Conservation (phyloP, 2,888 invertebrate species). For the Spodoptera littoralis region DNA sequence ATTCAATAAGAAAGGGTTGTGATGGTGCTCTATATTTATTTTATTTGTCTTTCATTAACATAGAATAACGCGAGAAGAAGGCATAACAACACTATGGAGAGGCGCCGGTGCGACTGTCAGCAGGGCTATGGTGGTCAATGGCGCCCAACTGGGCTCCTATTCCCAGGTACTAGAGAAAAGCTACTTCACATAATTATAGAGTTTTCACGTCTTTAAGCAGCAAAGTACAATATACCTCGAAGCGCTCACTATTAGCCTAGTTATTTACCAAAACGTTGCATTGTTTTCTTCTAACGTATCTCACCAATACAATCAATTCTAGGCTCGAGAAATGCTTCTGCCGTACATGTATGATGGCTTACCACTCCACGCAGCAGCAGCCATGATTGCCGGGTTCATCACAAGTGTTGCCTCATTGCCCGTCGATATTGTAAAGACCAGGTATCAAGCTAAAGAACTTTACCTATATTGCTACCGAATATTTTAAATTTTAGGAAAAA, state of each 20-base stretch:
- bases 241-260: no score
- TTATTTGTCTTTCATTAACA: neutral
- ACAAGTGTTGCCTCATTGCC: slow-evolving; percentile 98
- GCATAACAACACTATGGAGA: slow-evolving; percentile 96
- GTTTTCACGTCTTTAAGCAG: no score
- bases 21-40: no score
- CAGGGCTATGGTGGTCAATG: slow-evolving; percentile 99
- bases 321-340: slow-evolving; percentile 78
- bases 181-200: no score
- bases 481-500: no score
- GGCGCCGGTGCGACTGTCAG: slow-evolving; percentile 96
- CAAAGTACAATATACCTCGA: no score
- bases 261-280: no score
- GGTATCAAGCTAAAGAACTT: slow-evolving; percentile 81
- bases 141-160: slow-evolving; percentile 98
- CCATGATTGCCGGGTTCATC: slow-evolving; percentile 98
- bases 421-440: slow-evolving; percentile 99
- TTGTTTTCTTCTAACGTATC: no score
- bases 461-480: neutral
- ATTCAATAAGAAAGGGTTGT: no score
- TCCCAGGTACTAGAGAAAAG: slow-evolving; percentile 90
- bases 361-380: slow-evolving; percentile 95
- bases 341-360: slow-evolving; percentile 92
- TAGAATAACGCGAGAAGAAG: slow-evolving; percentile 86
- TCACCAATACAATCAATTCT: slow-evolving; percentile 1